Evolutionary conservation across 2,113 vertebrate genomes (phyloP).

Genomic region (Hemichromis elongatus): DNA sequence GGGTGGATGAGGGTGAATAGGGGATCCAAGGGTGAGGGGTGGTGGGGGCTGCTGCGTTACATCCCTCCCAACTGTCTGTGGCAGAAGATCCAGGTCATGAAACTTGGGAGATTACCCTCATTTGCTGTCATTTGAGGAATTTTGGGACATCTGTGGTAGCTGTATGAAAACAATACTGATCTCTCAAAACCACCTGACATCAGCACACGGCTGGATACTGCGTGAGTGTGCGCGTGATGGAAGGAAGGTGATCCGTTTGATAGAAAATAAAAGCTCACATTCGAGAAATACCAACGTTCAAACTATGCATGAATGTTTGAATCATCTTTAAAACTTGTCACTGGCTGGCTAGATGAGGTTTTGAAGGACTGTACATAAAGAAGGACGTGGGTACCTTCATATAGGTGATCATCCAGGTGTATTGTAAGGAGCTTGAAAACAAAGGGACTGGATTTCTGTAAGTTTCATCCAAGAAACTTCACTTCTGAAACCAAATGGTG

Average conservation of each 20-base stretch:
- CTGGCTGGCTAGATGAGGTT: neutral
- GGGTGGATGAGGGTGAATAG: conserved; percentile 15
- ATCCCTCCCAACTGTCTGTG: neutral
- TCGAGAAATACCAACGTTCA: neutral
- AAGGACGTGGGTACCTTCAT: no score
- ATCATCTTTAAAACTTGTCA: neutral
- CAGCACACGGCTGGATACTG: neutral
- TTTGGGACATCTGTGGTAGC: conserved; percentile 31
- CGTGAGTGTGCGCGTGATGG: neutral
- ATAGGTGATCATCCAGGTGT: neutral
- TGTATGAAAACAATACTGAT: conserved; percentile 6
- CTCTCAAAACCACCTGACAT: neutral
- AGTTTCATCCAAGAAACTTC: neutral
- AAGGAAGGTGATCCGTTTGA: neutral
- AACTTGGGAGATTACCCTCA: conserved; percentile 37
- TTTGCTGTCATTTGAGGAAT: conserved; percentile 33
- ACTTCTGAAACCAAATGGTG: neutral
- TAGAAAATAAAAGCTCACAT: neutral
- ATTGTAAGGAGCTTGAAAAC: neutral
- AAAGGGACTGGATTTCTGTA: fast-evolving
- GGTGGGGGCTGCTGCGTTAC: neutral
- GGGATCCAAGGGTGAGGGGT: neutral
- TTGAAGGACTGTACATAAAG: neutral
- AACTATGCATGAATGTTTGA: neutral
- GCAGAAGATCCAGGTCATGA: conserved; percentile 42